A percentile compares a stretch with the other conserved stretches of the same genome.
Conservation (phyloP, 2,797 vertebrate genomes). For the Podargus strigoides region DNA sequence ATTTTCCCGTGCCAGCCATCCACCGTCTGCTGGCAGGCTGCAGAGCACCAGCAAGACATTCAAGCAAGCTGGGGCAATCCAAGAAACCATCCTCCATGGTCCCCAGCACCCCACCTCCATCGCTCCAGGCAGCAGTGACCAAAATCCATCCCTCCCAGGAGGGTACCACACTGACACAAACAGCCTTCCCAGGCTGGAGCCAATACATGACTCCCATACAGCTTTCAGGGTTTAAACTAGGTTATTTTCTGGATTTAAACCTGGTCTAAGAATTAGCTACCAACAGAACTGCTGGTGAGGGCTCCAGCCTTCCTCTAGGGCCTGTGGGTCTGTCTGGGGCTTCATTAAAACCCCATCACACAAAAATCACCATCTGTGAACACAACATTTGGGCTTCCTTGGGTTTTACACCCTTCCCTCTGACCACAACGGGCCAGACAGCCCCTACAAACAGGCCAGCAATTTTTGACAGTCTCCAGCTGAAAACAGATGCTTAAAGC, state of each 20-base stretch:
- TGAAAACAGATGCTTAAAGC: background rate
- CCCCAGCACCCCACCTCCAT: background rate
- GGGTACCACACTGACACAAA: background rate
- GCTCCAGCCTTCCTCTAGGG: background rate
- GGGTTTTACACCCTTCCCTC: background rate
- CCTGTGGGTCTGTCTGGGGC: background rate
- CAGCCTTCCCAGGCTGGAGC: background rate
- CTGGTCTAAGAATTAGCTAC: background rate
- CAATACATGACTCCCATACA: background rate
- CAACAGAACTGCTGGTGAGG: background rate
- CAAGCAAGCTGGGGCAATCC: background rate
- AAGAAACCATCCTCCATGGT: background rate
- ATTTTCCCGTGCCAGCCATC: background rate
- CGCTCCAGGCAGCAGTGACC: background rate
- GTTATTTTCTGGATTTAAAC: background rate
- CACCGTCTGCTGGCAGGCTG: background rate
- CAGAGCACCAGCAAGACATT: background rate
- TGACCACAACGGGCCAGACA: background rate
- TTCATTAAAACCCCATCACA: accelerated
- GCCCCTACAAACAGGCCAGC: background rate
- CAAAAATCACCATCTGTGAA: background rate
- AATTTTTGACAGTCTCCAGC: no score
- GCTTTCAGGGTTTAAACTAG: background rate
- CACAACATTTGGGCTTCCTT: accelerated
- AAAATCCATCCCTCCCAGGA: background rate